Percentiles rank a stretch among this genome's conserved stretches.
These are phyloP conservation scores for Eriocheir sinensis DNA, from an alignment of 1,140 invertebrate species.

Conservation along the genomic window DNA sequence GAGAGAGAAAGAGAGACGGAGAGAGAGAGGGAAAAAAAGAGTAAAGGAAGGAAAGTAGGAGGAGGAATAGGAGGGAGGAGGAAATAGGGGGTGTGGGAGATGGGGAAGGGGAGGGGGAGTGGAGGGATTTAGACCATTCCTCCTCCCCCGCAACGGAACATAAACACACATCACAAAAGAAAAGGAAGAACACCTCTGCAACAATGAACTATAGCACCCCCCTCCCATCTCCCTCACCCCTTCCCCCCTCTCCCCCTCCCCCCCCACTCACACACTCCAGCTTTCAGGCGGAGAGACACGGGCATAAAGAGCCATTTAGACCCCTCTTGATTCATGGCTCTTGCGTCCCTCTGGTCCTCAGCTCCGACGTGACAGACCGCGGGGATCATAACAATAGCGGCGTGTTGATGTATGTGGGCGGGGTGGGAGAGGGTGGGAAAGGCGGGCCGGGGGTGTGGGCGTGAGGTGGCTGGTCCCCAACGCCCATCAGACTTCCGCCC, in stretches of 20 bases:
- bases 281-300: neutral
- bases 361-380: constrained; percentile 32
- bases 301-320: neutral
- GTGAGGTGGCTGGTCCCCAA: neutral
- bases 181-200: neutral
- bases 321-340: neutral
- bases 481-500: constrained; percentile 33
- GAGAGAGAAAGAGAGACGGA: neutral
- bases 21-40: neutral
- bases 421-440: neutral
- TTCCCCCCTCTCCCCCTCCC: neutral
- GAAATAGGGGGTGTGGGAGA: neutral
- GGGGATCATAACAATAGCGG: constrained; percentile 48
- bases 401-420: constrained; percentile 53
- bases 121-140: neutral
- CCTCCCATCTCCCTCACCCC: neutral
- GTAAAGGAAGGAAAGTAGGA: neutral
- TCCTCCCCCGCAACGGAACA: neutral
- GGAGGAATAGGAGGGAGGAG: too few species aligned
- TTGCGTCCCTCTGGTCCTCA: neutral
- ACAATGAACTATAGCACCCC: neutral
- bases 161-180: constrained; percentile 25
- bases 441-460: neutral
- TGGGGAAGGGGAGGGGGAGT: too few species aligned
- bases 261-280: neutral